These are phyloP conservation scores for Protobothrops mucrosquamatus DNA, from an alignment of 2,113 vertebrate genomes.

Conservation along the genomic window DNA sequence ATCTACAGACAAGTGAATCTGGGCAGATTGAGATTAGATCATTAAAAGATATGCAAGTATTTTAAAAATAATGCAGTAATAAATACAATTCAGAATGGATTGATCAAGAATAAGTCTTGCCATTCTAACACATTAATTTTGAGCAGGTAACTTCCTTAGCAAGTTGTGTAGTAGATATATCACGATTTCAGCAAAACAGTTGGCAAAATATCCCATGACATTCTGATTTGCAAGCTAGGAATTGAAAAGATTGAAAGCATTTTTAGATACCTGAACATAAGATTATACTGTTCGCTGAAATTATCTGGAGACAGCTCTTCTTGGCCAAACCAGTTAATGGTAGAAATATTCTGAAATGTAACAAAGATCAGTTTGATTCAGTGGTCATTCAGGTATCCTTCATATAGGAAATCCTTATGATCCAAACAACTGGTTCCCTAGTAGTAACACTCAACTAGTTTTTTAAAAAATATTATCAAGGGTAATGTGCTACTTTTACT, in stretches of 20 bases:
- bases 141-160: neutral
- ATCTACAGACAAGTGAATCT: neutral
- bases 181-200: neutral
- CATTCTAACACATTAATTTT: neutral
- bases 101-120: neutral
- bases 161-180: neutral
- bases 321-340: neutral
- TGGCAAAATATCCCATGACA: neutral
- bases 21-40: neutral
- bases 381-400: neutral
- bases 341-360: neutral
- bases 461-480: neutral
- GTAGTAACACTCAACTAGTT: neutral
- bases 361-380: neutral
- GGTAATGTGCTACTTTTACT: neutral
- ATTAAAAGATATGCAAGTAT: neutral
- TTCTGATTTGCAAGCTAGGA: neutral
- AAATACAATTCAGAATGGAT: neutral
- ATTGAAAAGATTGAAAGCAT: neutral
- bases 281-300: neutral
- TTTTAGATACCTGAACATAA: neutral
- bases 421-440: neutral
- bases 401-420: neutral
- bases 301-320: neutral
- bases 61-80: neutral